These are phyloP conservation scores for Triplophysa siluroides DNA, from an alignment of 2,113 vertebrate species.

Conservation along the genomic window DNA sequence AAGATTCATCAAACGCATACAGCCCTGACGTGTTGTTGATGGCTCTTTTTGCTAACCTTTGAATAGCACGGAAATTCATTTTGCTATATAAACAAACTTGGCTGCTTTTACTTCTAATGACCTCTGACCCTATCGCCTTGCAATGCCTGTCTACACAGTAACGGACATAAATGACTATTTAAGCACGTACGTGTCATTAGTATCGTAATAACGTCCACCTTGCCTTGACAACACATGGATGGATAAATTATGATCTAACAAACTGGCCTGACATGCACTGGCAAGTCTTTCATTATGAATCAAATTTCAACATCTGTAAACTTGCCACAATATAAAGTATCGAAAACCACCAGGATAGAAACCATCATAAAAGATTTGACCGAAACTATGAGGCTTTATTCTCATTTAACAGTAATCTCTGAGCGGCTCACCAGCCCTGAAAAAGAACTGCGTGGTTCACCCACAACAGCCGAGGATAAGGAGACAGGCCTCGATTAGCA, in stretches of 20 bases:
- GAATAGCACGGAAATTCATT: background rate
- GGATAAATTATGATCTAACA: background rate
- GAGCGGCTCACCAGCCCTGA: slow-evolving; percentile 75
- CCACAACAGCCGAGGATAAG: slow-evolving; percentile 77
- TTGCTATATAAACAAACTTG: background rate
- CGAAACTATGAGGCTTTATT: slow-evolving; percentile 34
- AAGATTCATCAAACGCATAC: background rate
- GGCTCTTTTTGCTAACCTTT: background rate
- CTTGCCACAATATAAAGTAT: slow-evolving; percentile 22
- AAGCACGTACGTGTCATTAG: background rate
- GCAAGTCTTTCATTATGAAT: slow-evolving; percentile 60
- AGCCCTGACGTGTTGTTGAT: slow-evolving; percentile 16
- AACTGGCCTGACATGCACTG: slow-evolving; percentile 4
- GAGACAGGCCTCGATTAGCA: slow-evolving; percentile 74
- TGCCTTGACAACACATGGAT: background rate
- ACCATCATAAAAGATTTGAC: background rate
- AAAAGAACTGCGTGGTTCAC: slow-evolving; percentile 80
- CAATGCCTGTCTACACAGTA: background rate
- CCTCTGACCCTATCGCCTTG: slow-evolving; percentile 35
- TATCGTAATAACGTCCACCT: background rate
- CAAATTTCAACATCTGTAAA: slow-evolving; percentile 50
- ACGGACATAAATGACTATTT: background rate
- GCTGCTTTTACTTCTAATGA: slow-evolving; percentile 24
- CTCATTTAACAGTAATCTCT: slow-evolving; percentile 65
- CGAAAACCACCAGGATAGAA: background rate